Evolutionary conservation across 2,888 invertebrate species (phyloP).

Genomic region (Noctuana brunneofusca): DNA sequence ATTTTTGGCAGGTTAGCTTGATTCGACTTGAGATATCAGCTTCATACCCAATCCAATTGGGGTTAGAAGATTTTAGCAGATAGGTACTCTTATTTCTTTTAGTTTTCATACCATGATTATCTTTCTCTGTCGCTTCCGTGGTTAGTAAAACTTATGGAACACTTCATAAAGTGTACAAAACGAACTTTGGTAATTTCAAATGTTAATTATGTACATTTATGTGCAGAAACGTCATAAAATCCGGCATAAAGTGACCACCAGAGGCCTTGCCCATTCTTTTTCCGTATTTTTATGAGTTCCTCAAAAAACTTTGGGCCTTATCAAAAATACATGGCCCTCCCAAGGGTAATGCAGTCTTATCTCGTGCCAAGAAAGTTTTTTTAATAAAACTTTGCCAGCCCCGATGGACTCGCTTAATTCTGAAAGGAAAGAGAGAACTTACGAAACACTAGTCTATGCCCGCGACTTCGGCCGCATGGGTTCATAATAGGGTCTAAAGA

Average conservation of each 20-base stretch:
- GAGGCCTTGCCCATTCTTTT: not conserved
- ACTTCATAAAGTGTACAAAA: no score
- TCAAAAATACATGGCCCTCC: not conserved
- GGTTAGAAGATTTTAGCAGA: not conserved
- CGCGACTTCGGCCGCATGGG: no score
- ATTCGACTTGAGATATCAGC: not conserved
- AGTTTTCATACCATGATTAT: no score
- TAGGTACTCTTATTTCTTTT: no score
- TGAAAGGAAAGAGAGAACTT: not conserved
- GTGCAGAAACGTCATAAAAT: no score
- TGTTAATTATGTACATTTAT: no score
- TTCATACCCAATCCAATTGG: not conserved
- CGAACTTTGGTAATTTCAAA: no score
- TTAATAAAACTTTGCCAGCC: conserved; percentile 1
- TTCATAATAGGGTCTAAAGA: no score
- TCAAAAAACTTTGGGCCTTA: not conserved
- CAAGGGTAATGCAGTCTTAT: not conserved
- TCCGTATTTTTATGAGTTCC: not conserved
- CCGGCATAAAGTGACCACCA: no score
- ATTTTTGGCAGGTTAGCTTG: not conserved
- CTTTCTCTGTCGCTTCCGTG: no score
- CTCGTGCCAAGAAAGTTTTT: not conserved
- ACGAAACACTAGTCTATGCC: no score
- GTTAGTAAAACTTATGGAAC: no score
- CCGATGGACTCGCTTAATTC: not conserved